Percentiles rank a stretch among this genome's conserved stretches.
phyloP scores from a whole-genome alignment of 2,888 invertebrate species.

The Coelogynopora nodosa region DNA sequence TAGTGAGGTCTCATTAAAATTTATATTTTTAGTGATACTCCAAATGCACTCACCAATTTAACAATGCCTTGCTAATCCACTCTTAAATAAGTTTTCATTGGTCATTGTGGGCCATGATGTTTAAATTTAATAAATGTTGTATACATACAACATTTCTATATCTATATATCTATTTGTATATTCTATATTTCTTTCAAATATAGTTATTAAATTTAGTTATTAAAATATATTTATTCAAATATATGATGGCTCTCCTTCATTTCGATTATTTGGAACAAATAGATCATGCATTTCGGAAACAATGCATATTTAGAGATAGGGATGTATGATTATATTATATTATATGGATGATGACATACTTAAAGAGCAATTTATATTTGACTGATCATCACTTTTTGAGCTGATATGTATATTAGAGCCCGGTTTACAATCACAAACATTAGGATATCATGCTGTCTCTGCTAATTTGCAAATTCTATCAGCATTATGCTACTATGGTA shows the following conservation, averaged over 20 bases:
- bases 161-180: no score
- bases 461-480: not conserved
- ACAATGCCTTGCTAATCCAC: not conserved
- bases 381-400: not conserved
- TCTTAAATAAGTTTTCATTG: not conserved
- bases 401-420: not conserved
- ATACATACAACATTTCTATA: no score
- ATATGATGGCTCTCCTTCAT: not conserved
- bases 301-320: not conserved
- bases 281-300: not conserved
- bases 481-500: not conserved
- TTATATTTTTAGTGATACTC: not conserved
- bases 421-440: not conserved
- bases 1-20: not conserved
- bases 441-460: not conserved
- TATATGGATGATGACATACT: not conserved
- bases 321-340: not conserved
- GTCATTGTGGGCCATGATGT: not conserved
- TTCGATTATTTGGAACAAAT: not conserved
- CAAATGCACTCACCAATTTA: not conserved
- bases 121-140: not conserved
- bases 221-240: no score
- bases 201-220: not conserved
- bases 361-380: not conserved
- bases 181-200: no score